Evolutionary conservation across 1,140 invertebrate species (phyloP), one percentile per base, ranked within the genome.

Genomic region (Sitophilus oryzae): DNA sequence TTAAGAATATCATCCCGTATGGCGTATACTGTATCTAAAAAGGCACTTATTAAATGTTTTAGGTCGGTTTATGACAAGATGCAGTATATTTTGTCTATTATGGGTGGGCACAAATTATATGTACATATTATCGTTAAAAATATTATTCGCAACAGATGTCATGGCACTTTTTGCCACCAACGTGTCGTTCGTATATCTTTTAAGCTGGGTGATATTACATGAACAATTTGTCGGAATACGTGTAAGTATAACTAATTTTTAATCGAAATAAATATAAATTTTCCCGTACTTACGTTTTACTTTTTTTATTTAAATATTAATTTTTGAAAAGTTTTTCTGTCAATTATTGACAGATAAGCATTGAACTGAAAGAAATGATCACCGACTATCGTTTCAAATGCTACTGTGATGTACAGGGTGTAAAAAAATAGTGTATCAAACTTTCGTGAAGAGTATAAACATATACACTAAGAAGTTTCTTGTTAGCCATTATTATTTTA

Each of bases 161-260:
- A 87, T 95, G 77, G 88, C 91, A 0, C 74, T 97, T 9, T 96
- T 93, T 66, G 89, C 93, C 10, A 93, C 92, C 15, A 94, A 93
- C 61, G 91, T 95, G 3, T 88, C 89, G 6, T 93, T 91, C 67
- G 89, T 93, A 49, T 97, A 96, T 72, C 76, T 96, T 6, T 77
- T 97, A 2, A 95, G 92, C 0, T 96, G 93, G 93, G 93, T 96
- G 43, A 91, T 96, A 63, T 76, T 96, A 35, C 93, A 96, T 68
- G 90, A 96, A 67, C 91, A 96, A 70, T 97, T 96, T 74, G 92
- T 96, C 49, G 93, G 93, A 40, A 86, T 96, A 11, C 77, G 93
- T 76, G 93, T 97, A 75, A 86, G 85, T 80, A 59, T 10, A 34
- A 3, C 20, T 18, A 43, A n/a, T 14, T 45, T 20, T 20, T 9